phyloP scores from a whole-genome alignment of 2,797 vertebrate genomes.

The Molossus molossus region DNA sequence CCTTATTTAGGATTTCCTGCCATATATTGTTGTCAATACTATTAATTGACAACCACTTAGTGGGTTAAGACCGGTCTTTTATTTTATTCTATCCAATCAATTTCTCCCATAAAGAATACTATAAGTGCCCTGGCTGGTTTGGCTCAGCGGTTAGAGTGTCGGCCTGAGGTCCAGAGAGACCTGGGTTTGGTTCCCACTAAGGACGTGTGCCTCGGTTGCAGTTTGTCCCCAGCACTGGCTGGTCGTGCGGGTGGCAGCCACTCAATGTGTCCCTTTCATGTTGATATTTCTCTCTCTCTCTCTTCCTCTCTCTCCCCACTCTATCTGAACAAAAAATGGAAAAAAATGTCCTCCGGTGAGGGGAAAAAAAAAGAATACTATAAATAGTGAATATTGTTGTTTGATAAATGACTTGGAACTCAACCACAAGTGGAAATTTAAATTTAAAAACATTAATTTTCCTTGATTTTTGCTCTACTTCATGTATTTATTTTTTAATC shows the following conservation, averaged over 20 bases:
- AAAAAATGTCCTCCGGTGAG: too few relatives aligned
- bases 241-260: too few relatives aligned
- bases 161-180: too few relatives aligned
- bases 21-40: constrained; percentile 37
- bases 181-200: too few relatives aligned
- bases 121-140: not conserved
- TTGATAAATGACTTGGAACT: constrained; percentile 78
- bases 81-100: constrained; percentile 63
- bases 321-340: too few relatives aligned
- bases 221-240: too few relatives aligned
- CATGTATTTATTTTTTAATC: constrained; percentile 68
- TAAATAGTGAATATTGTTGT: constrained; percentile 70
- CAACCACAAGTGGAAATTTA: constrained; percentile 77
- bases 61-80: constrained; percentile 60
- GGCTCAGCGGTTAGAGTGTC: too few relatives aligned
- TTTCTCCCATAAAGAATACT: constrained; percentile 69
- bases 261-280: too few relatives aligned
- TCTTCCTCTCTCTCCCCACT: too few relatives aligned
- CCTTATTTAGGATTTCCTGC: constrained; percentile 69
- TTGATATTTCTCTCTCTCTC: too few relatives aligned
- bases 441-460: constrained; percentile 82
- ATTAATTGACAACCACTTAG: constrained; percentile 19
- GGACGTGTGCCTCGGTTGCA: too few relatives aligned
- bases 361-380: not conserved
- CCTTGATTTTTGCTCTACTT: constrained; percentile 71